These are phyloP conservation scores for Prionailurus bengalensis DNA, from an alignment of 2,113 vertebrate species.

Conservation along the genomic window DNA sequence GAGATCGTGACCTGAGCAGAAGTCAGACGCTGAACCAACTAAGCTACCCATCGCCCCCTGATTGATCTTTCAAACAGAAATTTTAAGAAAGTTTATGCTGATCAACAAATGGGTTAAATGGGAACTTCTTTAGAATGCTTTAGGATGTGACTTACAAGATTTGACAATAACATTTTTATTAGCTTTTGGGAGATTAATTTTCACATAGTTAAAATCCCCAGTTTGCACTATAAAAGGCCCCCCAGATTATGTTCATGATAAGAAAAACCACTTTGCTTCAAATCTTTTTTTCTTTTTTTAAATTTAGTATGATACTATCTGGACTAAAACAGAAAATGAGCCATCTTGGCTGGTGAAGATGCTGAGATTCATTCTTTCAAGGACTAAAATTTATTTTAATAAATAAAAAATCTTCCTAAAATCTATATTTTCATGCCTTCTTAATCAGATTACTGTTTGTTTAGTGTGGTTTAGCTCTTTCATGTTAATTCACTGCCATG, in stretches of 20 bases:
- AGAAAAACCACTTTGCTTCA: neutral
- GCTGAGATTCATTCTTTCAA: constrained; percentile 11
- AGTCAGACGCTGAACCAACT: neutral
- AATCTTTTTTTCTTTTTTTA: neutral
- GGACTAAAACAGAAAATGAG: constrained; percentile 25
- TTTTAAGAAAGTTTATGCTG: neutral
- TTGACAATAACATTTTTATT: neutral
- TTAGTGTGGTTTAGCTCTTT: neutral
- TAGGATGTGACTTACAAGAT: neutral
- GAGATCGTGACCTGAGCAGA: neutral
- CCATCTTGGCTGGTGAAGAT: neutral
- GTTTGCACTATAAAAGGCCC: neutral
- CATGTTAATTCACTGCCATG: neutral
- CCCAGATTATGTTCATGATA: neutral
- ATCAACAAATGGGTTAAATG: neutral
- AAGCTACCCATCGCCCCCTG: neutral
- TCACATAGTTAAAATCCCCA: neutral
- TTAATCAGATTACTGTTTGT: neutral
- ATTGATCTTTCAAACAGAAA: neutral
- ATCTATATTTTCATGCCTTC: neutral
- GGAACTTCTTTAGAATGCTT: neutral
- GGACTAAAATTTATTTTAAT: neutral
- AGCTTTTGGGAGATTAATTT: neutral
- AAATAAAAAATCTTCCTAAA: neutral
- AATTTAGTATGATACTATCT: neutral